Evolutionary conservation across 2,797 vertebrate species (phyloP).

Genomic region (Steatocranus sp.): DNA sequence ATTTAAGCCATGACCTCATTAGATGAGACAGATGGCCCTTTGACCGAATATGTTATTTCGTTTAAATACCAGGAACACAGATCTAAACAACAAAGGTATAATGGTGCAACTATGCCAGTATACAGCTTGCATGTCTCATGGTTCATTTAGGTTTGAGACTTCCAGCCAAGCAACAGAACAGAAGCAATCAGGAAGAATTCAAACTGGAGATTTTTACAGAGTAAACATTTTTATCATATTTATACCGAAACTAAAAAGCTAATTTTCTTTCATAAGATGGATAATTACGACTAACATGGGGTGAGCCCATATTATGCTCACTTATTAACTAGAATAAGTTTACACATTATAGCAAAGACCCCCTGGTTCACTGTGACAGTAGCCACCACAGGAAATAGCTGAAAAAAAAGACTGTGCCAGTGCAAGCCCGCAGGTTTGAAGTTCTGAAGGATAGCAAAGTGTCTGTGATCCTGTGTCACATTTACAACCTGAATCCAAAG

Average conservation of each 20-base stretch:
- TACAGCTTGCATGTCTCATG: no score
- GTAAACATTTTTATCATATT: neutral
- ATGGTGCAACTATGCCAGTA: neutral
- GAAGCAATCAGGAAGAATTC: neutral
- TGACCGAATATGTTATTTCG: neutral
- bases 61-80: neutral
- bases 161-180: neutral
- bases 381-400: neutral
- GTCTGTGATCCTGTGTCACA: neutral
- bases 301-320: neutral
- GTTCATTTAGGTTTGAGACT: neutral
- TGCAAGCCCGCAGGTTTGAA: neutral
- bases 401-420: neutral
- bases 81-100: neutral
- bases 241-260: neutral
- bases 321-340: neutral
- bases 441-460: neutral
- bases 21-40: neutral
- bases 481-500: neutral
- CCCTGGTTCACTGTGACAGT: neutral
- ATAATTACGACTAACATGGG: neutral
- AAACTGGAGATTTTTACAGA: neutral
- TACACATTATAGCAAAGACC: no score
- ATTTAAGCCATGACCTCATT: conserved; percentile 3
- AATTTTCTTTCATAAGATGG: neutral